These are phyloP conservation scores for Hyalella azteca DNA, from an alignment of 2,888 invertebrate genomes.

Conservation along the genomic window DNA sequence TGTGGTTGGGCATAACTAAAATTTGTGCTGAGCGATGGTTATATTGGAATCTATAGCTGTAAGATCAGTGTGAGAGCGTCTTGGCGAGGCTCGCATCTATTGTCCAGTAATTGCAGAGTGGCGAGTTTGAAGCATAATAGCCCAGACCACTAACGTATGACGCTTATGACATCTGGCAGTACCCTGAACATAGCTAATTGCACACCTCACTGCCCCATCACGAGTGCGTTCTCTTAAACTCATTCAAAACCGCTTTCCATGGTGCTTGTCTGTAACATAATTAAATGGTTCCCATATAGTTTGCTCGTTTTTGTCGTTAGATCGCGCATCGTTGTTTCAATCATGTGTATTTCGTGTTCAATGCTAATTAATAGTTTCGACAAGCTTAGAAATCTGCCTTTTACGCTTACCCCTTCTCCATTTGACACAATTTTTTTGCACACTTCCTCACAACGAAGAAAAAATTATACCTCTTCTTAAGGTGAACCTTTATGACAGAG, in stretches of 20 bases:
- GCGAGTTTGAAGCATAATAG: constrained; percentile 36
- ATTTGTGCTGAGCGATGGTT: constrained; percentile 20
- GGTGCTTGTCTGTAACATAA: not conserved
- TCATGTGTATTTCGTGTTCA: no score
- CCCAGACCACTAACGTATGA: constrained; percentile 25
- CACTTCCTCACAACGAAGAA: no score
- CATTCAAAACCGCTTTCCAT: not conserved
- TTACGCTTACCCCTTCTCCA: no score
- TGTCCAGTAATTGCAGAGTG: constrained; percentile 35
- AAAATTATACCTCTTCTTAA: not conserved
- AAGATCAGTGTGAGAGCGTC: constrained; percentile 6
- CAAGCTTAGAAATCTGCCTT: no score
- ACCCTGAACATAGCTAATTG: constrained; percentile 28
- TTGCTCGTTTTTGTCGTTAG: no score
- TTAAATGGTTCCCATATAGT: no score
- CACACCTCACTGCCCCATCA: constrained; percentile 1
- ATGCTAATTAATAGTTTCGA: no score
- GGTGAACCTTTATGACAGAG: not conserved
- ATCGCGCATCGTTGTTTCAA: no score
- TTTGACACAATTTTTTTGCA: no score
- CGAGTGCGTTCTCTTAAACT: not conserved
- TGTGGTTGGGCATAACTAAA: no score
- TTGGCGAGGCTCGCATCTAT: not conserved
- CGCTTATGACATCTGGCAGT: constrained; percentile 37
- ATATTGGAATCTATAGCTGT: not conserved